Evolutionary conservation across 2,888 invertebrate genomes (phyloP), one percentile per base, ranked within the genome.

Genomic region (Ophion ventricosus): DNA sequence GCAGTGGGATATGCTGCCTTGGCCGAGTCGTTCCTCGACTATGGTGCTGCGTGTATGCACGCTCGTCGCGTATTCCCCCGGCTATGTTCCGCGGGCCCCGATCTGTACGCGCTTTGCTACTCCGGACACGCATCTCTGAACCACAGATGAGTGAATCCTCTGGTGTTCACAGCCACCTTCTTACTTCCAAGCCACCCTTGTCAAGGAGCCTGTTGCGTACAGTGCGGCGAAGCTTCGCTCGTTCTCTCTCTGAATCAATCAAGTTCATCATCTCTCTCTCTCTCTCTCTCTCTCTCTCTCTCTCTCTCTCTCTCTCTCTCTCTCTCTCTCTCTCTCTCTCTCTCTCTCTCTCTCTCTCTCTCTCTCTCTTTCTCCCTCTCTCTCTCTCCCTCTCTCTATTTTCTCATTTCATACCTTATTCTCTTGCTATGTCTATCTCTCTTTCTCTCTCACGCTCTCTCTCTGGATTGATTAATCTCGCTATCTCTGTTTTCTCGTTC

Each of bases 21-120:
- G 8, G 54, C 29, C 35, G 29, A 43, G 61, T 74, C 73, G 64
- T 54, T 75, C 64, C 20, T 64, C 54, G 61, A n/a, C 61, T 61
- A n/a, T n/a, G 63, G 11, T 14, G 26, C 72, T 10, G 69, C 61
- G 26, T 29, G 29, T 25, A 25, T 61, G 8, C 73, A 49, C 59
- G 35, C 80, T 80, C 80, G 67, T 74, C 67, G 23, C 76, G 72
- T 82, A 85, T 85, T 82, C 82, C 69, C 49, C 76, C 82, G 76
- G 73, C 40, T 67, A 82, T 82, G 63, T 35, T 49, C 49, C 17
- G 49, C 40, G 67, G 54, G 61, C 79, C 63, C 70, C 20, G 25
- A 23, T 49, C 49, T 57, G 35, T 70, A 64, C 64, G 54, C 49
- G 61, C 77, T 80, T 80, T 66, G 54, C 54, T 74, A 69, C 72